Conservation (phyloP, 2,113 vertebrate genomes). For the Silurus asotus region DNA sequence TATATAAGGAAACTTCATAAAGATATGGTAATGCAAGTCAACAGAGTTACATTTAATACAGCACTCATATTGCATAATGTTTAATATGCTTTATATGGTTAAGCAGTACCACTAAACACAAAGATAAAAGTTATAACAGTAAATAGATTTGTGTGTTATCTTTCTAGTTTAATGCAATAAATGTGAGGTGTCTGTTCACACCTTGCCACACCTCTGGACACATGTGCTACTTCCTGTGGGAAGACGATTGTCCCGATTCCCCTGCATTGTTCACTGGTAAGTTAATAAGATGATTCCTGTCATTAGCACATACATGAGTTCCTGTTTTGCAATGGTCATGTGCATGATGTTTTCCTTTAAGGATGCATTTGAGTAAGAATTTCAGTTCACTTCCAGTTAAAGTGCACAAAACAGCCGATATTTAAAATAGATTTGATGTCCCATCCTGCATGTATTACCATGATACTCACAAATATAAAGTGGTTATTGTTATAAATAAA, state of each 20-base stretch:
- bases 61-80: neutral
- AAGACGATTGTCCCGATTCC: slow-evolving; percentile 82
- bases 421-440: neutral
- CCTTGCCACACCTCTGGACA: slow-evolving; percentile 97
- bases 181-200: slow-evolving; percentile 89
- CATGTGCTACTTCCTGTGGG: slow-evolving; percentile 94
- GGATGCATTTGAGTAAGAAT: neutral
- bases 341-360: neutral
- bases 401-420: neutral
- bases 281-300: slow-evolving; percentile 46
- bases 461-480: neutral
- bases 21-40: neutral
- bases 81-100: neutral
- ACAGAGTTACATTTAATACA: neutral
- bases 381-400: neutral
- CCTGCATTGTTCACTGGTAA: slow-evolving; percentile 93
- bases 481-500: neutral
- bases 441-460: neutral
- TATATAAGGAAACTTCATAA: neutral
- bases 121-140: neutral
- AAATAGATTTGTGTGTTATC: neutral
- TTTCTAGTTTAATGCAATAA: slow-evolving; percentile 75
- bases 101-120: neutral
- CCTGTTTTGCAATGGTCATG: neutral
- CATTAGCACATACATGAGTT: neutral